Conservation (phyloP, 2,888 invertebrate species). For the Neelides folsomi region DNA sequence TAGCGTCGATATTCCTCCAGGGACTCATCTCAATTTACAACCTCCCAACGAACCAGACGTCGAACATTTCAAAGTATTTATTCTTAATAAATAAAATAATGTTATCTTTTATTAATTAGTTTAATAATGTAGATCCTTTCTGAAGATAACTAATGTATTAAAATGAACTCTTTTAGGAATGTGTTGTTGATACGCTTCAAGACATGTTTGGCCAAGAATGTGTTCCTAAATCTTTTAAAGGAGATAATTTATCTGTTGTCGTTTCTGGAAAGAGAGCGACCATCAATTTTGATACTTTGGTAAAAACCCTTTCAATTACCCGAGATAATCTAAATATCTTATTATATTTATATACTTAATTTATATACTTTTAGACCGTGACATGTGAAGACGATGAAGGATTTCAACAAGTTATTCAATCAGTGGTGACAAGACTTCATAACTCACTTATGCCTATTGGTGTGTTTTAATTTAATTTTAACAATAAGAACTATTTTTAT, state of each 20-base stretch:
- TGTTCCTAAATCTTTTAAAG: slow-evolving; percentile 84
- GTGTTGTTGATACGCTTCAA: slow-evolving; percentile 72
- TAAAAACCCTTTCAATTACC: no score
- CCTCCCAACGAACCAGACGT: slow-evolving; percentile 57
- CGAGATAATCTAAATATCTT: not conserved
- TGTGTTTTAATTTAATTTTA: not conserved
- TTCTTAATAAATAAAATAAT: no score
- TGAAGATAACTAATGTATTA: slow-evolving; percentile 7
- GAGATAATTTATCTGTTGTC: slow-evolving; percentile 69
- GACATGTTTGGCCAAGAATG: slow-evolving; percentile 94
- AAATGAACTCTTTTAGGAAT: slow-evolving; percentile 47
- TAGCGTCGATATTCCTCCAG: slow-evolving; percentile 49
- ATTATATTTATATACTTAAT: no score
- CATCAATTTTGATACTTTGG: slow-evolving; percentile 67
- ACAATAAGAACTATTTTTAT: no score
- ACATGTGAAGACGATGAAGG: slow-evolving; percentile 65
- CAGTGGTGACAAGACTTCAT: slow-evolving; percentile 70
- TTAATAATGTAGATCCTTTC: not conserved
- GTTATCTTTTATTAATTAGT: no score
- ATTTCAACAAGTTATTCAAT: slow-evolving; percentile 68
- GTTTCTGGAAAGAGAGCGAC: slow-evolving; percentile 74
- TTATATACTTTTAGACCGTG: slow-evolving; percentile 53
- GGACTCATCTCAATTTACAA: slow-evolving; percentile 41
- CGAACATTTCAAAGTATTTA: slow-evolving; percentile 68
- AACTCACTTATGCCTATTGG: slow-evolving; percentile 55